Evolutionary conservation across 2,888 invertebrate species (phyloP).

Genomic region (Drosophila ezoana): DNA sequence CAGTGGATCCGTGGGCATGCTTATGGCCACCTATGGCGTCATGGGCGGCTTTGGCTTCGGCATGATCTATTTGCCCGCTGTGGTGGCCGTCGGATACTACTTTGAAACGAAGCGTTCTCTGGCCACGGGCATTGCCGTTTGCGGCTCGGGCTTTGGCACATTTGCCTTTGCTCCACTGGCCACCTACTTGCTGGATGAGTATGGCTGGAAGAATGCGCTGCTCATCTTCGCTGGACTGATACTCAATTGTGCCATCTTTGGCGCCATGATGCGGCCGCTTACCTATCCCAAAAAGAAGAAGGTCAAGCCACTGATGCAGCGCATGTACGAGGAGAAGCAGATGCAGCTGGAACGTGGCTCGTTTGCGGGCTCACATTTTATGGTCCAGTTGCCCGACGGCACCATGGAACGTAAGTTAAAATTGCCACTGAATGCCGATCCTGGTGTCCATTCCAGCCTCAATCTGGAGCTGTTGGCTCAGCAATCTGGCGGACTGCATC

Average conservation of each 20-base stretch:
- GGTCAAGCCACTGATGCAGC: constrained; percentile 92
- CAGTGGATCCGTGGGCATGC: constrained; percentile 93
- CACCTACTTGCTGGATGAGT: constrained; percentile 90
- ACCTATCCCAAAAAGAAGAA: constrained; percentile 85
- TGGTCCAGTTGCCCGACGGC: constrained; percentile 95
- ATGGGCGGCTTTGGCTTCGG: constrained; percentile 97
- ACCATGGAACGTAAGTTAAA: constrained; percentile 95
- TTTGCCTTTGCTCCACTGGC: constrained; percentile 98
- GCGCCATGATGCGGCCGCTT: constrained; percentile 86
- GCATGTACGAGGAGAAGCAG: constrained; percentile 97
- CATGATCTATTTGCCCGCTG: constrained; percentile 97
- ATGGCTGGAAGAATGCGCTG: constrained; percentile 95
- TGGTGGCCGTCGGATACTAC: constrained; percentile 98
- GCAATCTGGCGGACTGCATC: constrained; percentile 89
- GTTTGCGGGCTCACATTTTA: constrained; percentile 93
- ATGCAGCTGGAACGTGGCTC: constrained; percentile 96
- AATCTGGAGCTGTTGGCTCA: constrained; percentile 92
- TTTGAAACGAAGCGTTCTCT: constrained; percentile 97
- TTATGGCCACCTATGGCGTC: constrained; percentile 97
- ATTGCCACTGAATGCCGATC: constrained; percentile 96
- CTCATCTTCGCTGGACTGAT: constrained; percentile 96
- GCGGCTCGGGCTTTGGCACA: constrained; percentile 97
- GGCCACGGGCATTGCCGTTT: constrained; percentile 97
- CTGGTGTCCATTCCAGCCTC: constrained; percentile 96
- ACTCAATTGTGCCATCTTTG: constrained; percentile 95